Evolutionary conservation across 2,113 vertebrate genomes (phyloP), one percentile per base, ranked within the genome.

Genomic region (Eretmochelys imbricata): DNA sequence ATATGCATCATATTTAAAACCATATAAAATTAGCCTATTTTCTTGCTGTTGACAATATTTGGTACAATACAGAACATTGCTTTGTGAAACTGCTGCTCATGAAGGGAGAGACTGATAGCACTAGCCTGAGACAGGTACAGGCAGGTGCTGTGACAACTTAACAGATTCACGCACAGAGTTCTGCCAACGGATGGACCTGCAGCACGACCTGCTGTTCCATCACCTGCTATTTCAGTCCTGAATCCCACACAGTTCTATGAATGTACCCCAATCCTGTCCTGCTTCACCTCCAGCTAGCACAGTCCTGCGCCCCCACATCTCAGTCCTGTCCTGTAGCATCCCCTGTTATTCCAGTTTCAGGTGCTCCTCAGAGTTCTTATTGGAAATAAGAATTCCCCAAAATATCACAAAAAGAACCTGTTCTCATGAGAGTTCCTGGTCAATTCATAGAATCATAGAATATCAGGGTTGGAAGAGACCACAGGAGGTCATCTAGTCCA

Each of bases 21-120:
- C 8, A 0, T 0, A 2, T 19, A 84, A 59, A 59, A 48, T 76
- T 62, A 84, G 22, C 31, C 27, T 13, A 4, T 46, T 59, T 59
- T 59, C 13, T 20, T 35, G 49, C 53, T 51, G 51, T 55, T 82
- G 24, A 24, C 80, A 59, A 10, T 62, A 29, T 62, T 24, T 48
- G 8, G 9, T 53, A 31, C 42, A 48, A 38, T 22, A 46, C 55
- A 59, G 27, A 84, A 84, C 46, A 83, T 24, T 62, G 8, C 35
- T 76, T 46, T 27, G 22, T 76, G 72, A 46, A 76, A 24, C 72
- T 46, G 24, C 38, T 76, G 38, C 38, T 46, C 72, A 76, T 42
- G 24, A 46, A 46, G 6, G 22, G 14, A 76, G 42, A 46, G 38
- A 76, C 38, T 76, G 72, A 76, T 42, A 76, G 38, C 72, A 7